Base-by-base conservation (phyloP, 1,140 invertebrate genomes). In the Drusus annulatus region DNA sequence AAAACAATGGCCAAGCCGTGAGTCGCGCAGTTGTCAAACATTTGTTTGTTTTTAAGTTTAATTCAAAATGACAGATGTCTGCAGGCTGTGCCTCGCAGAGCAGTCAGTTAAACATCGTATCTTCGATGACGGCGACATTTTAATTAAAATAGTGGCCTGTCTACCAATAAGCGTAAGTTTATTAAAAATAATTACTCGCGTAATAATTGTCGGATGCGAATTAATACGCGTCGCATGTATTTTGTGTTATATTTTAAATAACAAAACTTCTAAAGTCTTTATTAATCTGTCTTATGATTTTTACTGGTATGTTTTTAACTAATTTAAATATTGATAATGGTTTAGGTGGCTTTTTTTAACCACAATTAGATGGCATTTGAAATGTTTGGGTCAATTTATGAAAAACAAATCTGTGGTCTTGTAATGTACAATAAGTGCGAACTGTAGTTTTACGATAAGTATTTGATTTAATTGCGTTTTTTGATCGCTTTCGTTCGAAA, bases 161-260 rank as follows among this genome's bases (percentile, higher is more conserved):
- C 45, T 79, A n/a, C 78, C 78, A 23, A 62, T 79, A 3, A 80
- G 68, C 51, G 74, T 80, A 69, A 80, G 54, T 71, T 56, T 3
- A n/a, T 75, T 8, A 73, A 19, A 17, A 51, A 13, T 50, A 21
- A 69, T 69, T 52, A n/a, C 19, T 71, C 69, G 19, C 58, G 13
- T 23, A 60, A 21, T 23, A n/a, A 68, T 28, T 68, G n/a, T 52
- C 21, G 23, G 8, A 31, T 54, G 17, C 13, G n/a, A 63, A 63
- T n/a, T n/a, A n/a, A n/a, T 77, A 50, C 21, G 58, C 19, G 58
- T 77, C 75, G 58, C 75, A 58, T 77, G 75, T 77, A 77, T 77
- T 31, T 16, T 45, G 23, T 21, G 13, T 52, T 3, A 2, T 51
- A 60, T 50, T 50, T 50, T 65, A 17, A 50, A 54, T 75, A 31